A percentile compares a stretch with the other conserved stretches of the same genome.
phyloP scores from a whole-genome alignment of 2,113 vertebrate species.

The Melanotaenia duboulayi region DNA sequence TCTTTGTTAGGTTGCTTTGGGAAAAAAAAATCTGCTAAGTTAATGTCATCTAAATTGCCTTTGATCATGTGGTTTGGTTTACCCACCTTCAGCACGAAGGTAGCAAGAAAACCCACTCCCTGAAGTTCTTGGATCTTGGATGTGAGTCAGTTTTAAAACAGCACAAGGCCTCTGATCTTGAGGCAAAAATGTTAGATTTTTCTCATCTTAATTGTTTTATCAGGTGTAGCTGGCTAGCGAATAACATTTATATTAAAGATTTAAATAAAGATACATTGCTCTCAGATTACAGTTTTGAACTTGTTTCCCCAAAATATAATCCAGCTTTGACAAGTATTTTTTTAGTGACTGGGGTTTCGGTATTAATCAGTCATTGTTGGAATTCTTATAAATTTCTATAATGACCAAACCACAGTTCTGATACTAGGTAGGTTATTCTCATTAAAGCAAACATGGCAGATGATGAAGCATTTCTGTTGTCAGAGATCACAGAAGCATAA shows the following conservation, averaged over 20 bases:
- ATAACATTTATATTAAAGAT: neutral
- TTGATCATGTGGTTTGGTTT: neutral
- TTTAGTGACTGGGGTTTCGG: too few relatives aligned
- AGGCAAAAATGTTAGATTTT: neutral
- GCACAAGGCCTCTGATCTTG: neutral
- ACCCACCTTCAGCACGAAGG: neutral
- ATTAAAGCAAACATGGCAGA: neutral
- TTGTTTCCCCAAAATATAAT: too few relatives aligned
- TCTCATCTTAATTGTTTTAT: neutral
- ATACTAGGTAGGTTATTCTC: neutral
- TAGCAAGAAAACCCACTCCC: neutral
- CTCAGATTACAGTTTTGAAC: too few relatives aligned
- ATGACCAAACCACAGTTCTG: neutral
- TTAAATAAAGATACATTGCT: neutral
- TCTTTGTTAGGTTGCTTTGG: too few relatives aligned
- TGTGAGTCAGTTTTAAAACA: too few relatives aligned
- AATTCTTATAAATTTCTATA: neutral
- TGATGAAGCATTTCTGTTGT: neutral
- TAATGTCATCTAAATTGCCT: neutral
- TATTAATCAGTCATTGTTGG: too few relatives aligned
- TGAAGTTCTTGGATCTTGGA: neutral
- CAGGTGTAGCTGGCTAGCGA: neutral
- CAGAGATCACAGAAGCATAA: neutral
- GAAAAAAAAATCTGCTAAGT: neutral
- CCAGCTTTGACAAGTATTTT: too few relatives aligned